Base-by-base conservation (phyloP, 2,113 vertebrate species). In the Apodemus speciosus region DNA sequence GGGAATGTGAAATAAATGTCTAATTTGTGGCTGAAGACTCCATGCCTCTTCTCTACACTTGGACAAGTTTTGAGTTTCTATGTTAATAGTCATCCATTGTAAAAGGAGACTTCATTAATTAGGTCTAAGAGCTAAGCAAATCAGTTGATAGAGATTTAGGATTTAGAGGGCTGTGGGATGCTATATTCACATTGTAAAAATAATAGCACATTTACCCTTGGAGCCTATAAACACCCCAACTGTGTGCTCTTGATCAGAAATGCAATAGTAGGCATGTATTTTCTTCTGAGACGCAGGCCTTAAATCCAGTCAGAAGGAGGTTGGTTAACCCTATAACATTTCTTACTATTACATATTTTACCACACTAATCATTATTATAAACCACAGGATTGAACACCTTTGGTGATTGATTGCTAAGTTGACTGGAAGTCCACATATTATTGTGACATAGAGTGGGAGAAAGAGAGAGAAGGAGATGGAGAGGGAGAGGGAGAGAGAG, bases 401-500 rank as follows among this genome's bases (percentile, higher is more conserved):
- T n/a, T 14, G 27, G 53, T 11, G 73, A 9, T 25, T 94, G 27
- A 76, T 49, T 25, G 35, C 35, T 68, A 40, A 14, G 25, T 9
- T 46, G 51, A 14, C 91, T 93, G 23, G 81, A 76, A 58, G 83
- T 80, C 88, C 23, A 88, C 58, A 76, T n/a, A 40, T 10, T 77
- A n/a, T 64, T 76, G 3, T 79, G 16, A 43, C 21, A 73, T 38
- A 73, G 71, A 3, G 40, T 6, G 71, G 1, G 4, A 64, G 23
- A 23, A 16, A 20, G 27, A 5, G 49, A 16, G 16, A 20, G 18
- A 21, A 2, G 30, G 2, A 9, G 11, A 32, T 14, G 10, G 46
- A 1, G 72, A 3, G 25, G 7, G 40, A 4, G 38, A 0, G 15
- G 1, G 30, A 35, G 21, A 8, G 6, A n/a, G n/a, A 46, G 43